Percentiles rank a stretch among this genome's conserved stretches.
These are phyloP conservation scores for Neuroscelio doddi DNA, from an alignment of 2,888 invertebrate genomes.

Conservation along the genomic window DNA sequence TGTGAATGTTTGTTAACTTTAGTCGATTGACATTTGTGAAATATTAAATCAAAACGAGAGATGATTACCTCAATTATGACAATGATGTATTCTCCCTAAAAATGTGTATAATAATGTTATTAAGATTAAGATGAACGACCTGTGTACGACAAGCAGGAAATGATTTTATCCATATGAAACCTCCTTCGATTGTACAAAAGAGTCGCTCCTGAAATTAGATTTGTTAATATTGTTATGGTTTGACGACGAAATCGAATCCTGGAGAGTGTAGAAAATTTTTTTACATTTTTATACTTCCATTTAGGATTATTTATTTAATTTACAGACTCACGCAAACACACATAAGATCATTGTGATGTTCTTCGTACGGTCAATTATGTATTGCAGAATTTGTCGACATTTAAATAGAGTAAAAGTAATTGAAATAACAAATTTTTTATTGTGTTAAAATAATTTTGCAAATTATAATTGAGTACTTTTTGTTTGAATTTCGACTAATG, in stretches of 20 bases:
- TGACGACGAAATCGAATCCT: neutral
- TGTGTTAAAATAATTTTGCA: too few species aligned
- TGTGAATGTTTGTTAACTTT: neutral
- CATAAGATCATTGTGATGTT: neutral
- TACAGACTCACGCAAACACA: neutral
- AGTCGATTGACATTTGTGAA: too few species aligned
- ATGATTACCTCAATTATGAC: neutral
- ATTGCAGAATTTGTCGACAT: neutral
- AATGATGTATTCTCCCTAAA: neutral
- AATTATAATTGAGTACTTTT: too few species aligned
- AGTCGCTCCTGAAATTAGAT: neutral
- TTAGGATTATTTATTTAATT: slow-evolving; percentile 4
- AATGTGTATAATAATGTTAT: neutral
- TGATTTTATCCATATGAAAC: neutral
- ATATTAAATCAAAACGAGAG: too few species aligned
- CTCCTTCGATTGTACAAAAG: neutral
- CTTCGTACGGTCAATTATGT: neutral
- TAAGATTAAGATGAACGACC: neutral
- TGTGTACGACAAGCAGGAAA: slow-evolving; percentile 1
- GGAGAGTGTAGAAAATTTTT: neutral
- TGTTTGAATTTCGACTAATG: too few species aligned
- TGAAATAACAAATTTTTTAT: too few species aligned
- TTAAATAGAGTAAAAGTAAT: too few species aligned
- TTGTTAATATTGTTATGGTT: too few species aligned
- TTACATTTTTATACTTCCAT: slow-evolving; percentile 8